Evolutionary conservation across 2,113 vertebrate species (phyloP).

Genomic region (Heterotilapia buettikoferi): DNA sequence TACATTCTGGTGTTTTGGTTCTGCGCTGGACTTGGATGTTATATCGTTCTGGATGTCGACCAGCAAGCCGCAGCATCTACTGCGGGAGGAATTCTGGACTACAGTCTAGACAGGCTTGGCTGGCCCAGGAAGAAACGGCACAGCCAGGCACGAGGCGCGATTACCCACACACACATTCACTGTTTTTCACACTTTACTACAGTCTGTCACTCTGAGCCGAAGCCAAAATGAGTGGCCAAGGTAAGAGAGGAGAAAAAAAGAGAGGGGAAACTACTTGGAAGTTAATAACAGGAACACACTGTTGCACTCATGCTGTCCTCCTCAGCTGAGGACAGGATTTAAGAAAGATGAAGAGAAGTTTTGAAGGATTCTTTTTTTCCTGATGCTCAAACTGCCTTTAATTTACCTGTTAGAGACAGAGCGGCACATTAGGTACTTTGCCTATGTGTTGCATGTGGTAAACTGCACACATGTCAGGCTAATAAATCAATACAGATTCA

Average conservation of each 20-base stretch:
- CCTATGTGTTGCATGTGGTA: background rate
- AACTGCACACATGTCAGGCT: background rate
- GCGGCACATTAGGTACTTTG: background rate
- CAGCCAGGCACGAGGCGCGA: background rate
- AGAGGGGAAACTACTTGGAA: background rate
- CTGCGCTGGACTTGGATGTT: conserved; percentile 11
- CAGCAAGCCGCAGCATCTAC: background rate
- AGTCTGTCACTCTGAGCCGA: conserved; percentile 20
- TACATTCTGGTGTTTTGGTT: conserved; percentile 6
- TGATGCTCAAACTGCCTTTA: background rate
- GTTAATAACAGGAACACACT: conserved; percentile 17
- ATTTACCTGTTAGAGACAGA: background rate
- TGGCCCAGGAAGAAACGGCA: background rate
- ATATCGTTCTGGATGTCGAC: conserved; percentile 17
- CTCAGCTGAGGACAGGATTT: background rate
- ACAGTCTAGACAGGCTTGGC: conserved; percentile 30
- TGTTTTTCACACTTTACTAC: background rate
- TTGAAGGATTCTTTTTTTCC: rapidly evolving
- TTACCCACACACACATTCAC: background rate
- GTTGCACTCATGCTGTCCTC: background rate
- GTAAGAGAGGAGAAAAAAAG: background rate
- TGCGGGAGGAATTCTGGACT: conserved; percentile 1
- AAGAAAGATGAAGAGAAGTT: background rate
- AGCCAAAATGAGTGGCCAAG: conserved; percentile 15
- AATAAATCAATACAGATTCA: background rate